phyloP scores from a whole-genome alignment of 2,888 invertebrate genomes.

The Emmelina monodactyla region DNA sequence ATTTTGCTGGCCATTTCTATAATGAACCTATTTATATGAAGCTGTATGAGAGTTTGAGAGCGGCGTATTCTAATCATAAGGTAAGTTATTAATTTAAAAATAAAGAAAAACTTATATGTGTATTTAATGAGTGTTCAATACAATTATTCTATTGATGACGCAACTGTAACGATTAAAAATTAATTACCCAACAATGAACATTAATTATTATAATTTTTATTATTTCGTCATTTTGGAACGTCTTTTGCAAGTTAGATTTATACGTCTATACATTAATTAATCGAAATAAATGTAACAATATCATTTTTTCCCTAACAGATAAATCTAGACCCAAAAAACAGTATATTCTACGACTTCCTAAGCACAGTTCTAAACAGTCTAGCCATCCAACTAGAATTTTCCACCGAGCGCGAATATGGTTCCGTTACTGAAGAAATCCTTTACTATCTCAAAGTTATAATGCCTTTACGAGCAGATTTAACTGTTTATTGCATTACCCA shows the following conservation, averaged over 20 bases:
- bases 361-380: constrained; percentile 70
- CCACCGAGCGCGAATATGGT: constrained; percentile 74
- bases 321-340: constrained; percentile 78
- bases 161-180: too few relatives aligned
- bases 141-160: too few relatives aligned
- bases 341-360: constrained; percentile 75
- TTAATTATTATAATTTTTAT: too few relatives aligned
- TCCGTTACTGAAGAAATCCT: constrained; percentile 82
- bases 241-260: too few relatives aligned
- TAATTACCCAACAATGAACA: too few relatives aligned
- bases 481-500: constrained; percentile 82
- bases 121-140: too few relatives aligned
- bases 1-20: constrained; percentile 69
- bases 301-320: constrained; percentile 63
- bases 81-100: constrained; percentile 55
- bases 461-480: constrained; percentile 72
- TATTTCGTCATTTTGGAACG: too few relatives aligned
- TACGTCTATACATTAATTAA: too few relatives aligned
- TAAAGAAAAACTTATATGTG: too few relatives aligned
- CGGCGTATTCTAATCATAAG: constrained; percentile 88
- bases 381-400: constrained; percentile 74
- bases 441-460: constrained; percentile 74
- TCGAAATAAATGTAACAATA: too few relatives aligned
- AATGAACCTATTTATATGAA: constrained; percentile 83
- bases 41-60: constrained; percentile 81